Percentiles rank a stretch among this genome's conserved stretches.
phyloP scores from a whole-genome alignment of 2,113 vertebrate genomes.

The Dasyornis broadbenti region DNA sequence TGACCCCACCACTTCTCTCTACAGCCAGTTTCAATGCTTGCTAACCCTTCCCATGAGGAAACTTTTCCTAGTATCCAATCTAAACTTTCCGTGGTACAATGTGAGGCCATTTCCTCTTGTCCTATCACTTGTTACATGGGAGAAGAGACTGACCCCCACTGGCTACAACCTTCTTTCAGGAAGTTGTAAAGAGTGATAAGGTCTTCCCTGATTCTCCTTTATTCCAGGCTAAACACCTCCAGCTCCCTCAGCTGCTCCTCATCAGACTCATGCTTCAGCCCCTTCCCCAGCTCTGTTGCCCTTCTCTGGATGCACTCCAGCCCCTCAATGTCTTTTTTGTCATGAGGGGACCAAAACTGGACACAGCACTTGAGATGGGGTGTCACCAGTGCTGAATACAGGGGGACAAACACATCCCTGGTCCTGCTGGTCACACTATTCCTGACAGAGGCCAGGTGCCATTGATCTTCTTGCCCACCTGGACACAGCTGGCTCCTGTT shows the following conservation, averaged over 20 bases:
- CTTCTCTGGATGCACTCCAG: not conserved
- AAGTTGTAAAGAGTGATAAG: accelerated
- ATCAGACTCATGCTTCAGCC: not conserved
- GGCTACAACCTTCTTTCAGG: not conserved
- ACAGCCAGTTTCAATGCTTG: not conserved
- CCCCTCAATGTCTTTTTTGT: no score
- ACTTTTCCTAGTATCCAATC: not conserved
- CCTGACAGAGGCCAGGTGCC: not conserved
- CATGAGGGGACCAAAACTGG: not conserved
- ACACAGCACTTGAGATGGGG: no score
- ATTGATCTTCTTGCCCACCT: not conserved
- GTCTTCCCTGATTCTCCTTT: not conserved
- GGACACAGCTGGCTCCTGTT: not conserved
- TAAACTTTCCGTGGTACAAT: not conserved
- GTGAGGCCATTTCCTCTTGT: not conserved
- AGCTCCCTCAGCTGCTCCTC: not conserved
- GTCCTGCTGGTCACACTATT: accelerated
- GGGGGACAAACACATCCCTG: accelerated
- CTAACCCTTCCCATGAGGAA: not conserved
- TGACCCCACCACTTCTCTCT: accelerated
- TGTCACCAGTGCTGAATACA: accelerated
- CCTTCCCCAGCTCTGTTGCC: accelerated
- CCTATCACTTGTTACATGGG: no score
- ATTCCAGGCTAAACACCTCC: not conserved
- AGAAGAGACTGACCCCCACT: accelerated